Percentiles rank a stretch among this genome's conserved stretches.
Conservation (phyloP, 2,113 vertebrate species). For the Mirounga angustirostris region DNA sequence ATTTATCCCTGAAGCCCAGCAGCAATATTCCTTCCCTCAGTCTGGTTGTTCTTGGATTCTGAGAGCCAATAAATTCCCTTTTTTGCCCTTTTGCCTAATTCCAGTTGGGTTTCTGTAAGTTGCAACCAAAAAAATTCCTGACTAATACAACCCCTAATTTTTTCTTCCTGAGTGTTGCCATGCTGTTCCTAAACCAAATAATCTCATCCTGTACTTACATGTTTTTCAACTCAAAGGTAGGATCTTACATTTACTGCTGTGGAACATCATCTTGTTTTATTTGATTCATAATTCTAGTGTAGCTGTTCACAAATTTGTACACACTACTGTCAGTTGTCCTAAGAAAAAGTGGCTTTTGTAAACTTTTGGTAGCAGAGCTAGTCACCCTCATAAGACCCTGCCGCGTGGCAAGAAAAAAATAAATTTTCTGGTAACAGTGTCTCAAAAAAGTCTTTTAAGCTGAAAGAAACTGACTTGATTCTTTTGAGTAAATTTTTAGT, state of each 20-base stretch:
- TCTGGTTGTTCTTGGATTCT: constrained; percentile 69
- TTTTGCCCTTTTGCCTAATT: constrained; percentile 69
- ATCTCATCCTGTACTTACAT: constrained; percentile 22
- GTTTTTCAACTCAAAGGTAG: constrained; percentile 36
- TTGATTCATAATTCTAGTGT: constrained; percentile 41
- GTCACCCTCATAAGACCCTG: background rate
- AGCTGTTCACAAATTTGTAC: constrained; percentile 2
- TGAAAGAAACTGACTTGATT: background rate
- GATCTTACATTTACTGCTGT: constrained; percentile 12
- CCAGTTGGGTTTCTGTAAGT: constrained; percentile 73
- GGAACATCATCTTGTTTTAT: constrained; percentile 49
- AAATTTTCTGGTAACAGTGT: background rate
- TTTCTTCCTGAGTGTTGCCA: constrained; percentile 21
- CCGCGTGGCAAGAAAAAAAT: constrained; percentile 22
- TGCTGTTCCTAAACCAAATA: constrained; percentile 62
- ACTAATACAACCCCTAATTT: constrained; percentile 68
- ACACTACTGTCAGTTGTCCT: background rate
- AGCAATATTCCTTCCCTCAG: background rate
- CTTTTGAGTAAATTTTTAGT: constrained; percentile 25
- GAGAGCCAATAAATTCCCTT: constrained; percentile 67
- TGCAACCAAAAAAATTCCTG: constrained; percentile 69
- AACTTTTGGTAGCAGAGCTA: constrained; percentile 36
- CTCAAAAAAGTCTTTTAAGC: constrained; percentile 33
- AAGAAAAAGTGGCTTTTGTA: constrained; percentile 64
- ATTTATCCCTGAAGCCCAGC: background rate